Conservation (phyloP, 1,140 invertebrate genomes). For the Drosophila tristis region DNA sequence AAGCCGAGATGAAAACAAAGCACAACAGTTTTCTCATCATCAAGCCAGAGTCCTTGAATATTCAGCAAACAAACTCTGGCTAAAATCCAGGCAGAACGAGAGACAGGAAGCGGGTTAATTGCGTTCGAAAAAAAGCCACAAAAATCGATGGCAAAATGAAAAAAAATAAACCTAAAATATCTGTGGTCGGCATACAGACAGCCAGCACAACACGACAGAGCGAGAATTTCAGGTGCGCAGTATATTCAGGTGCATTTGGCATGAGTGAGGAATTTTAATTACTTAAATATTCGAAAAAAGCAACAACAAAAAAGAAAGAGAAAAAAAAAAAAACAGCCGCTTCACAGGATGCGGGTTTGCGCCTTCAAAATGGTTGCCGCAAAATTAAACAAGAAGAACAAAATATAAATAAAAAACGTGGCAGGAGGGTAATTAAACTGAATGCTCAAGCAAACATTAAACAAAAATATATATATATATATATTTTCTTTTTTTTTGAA, state of each 20-base stretch:
- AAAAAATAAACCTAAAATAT: conserved; percentile 52
- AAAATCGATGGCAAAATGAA: conserved; percentile 61
- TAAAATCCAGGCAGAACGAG: too few relatives aligned
- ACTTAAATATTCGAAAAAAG: conserved; percentile 45
- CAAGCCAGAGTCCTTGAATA: conserved; percentile 25
- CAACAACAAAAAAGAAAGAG: background rate
- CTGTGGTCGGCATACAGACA: background rate
- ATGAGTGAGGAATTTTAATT: conserved; percentile 56
- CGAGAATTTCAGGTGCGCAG: conserved; percentile 2
- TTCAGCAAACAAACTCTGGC: too few relatives aligned
- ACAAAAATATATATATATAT: conserved; percentile 16
- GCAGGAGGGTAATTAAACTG: conserved; percentile 62
- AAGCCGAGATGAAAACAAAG: conserved; percentile 19
- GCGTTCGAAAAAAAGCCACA: conserved; percentile 53
- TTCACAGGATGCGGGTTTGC: conserved; percentile 27
- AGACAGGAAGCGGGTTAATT: conserved; percentile 38
- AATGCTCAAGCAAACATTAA: conserved; percentile 61
- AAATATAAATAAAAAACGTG: conserved; percentile 6
- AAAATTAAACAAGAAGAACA: conserved; percentile 35
- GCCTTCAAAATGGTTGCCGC: conserved; percentile 32
- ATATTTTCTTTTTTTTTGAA: conserved; percentile 24
- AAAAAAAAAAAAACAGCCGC: conserved; percentile 10
- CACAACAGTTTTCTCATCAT: conserved; percentile 36
- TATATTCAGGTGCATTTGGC: conserved; percentile 21
- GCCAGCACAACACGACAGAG: too few relatives aligned